Evolutionary conservation across 1,140 invertebrate species (phyloP).

Genomic region (Polyergus mexicanus): DNA sequence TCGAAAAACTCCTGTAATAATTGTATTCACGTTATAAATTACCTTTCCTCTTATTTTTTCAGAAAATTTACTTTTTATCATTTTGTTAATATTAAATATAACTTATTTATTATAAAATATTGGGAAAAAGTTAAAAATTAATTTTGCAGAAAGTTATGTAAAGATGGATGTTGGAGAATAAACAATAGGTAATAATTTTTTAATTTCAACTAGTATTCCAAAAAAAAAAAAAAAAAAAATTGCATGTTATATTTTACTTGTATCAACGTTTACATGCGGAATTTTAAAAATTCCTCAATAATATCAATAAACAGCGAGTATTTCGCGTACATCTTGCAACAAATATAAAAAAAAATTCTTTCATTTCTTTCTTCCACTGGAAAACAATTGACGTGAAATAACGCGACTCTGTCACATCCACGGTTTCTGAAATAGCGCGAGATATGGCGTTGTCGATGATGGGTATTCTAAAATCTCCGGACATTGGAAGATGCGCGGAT

Average conservation of each 20-base stretch:
- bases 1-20: neutral
- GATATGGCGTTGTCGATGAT: neutral
- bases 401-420: neutral
- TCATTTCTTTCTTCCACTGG: neutral
- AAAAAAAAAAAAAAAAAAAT: neutral
- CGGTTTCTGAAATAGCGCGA: neutral
- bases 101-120: neutral
- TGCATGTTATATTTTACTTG: neutral
- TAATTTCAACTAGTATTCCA: neutral
- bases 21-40: neutral
- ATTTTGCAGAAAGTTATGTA: neutral
- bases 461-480: slow-evolving; percentile 22
- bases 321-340: neutral
- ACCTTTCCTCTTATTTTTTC: slow-evolving; percentile 1
- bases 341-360: neutral
- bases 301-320: neutral
- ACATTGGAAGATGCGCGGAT: neutral
- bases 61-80: neutral
- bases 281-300: neutral
- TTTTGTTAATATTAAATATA: neutral
- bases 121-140: neutral
- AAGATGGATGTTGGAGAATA: neutral
- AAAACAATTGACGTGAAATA: neutral
- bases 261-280: neutral
- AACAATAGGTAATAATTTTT: neutral